Conservation (phyloP, 2,888 invertebrate species). For the Prenolepis imparis region DNA sequence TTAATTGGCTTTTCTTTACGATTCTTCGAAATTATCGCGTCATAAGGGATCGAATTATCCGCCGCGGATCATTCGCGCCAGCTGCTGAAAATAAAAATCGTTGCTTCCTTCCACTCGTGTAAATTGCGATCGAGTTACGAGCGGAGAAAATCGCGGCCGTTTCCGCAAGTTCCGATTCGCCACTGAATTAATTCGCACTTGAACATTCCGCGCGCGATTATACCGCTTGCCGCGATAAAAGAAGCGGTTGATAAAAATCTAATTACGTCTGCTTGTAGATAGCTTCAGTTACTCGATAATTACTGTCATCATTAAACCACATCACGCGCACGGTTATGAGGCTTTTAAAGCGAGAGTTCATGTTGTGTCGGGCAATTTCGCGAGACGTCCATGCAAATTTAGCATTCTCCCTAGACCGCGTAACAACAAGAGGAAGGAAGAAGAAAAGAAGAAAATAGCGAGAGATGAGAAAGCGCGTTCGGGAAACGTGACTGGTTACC, state of each 20-base stretch:
- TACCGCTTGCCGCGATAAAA: not conserved
- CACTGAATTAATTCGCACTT: slow-evolving; percentile 23
- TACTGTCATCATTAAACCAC: slow-evolving; percentile 33
- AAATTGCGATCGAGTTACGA: slow-evolving; percentile 20
- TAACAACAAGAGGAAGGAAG: not conserved
- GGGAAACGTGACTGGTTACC: slow-evolving; percentile 15
- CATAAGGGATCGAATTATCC: not conserved
- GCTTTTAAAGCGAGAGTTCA: slow-evolving; percentile 26
- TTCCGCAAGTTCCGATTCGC: slow-evolving; percentile 8
- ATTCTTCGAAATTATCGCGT: not conserved
- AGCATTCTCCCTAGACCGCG: not conserved
- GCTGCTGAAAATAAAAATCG: slow-evolving; percentile 10
- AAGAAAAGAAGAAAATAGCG: not conserved
- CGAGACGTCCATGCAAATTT: slow-evolving; percentile 32
- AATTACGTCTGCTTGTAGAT: slow-evolving; percentile 34
- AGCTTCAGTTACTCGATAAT: slow-evolving; percentile 43
- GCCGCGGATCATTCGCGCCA: not conserved
- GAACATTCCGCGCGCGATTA: slow-evolving; percentile 14
- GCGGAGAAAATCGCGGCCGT: not conserved
- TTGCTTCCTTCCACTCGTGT: not conserved
- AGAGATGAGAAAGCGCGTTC: not conserved
- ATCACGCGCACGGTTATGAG: slow-evolving; percentile 28
- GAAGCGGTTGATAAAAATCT: slow-evolving; percentile 46
- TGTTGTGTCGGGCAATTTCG: slow-evolving; percentile 5
- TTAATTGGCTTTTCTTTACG: slow-evolving; percentile 1